Evolutionary conservation across 2,113 vertebrate genomes (phyloP), one percentile per base, ranked within the genome.

Genomic region (Mungos mungo): DNA sequence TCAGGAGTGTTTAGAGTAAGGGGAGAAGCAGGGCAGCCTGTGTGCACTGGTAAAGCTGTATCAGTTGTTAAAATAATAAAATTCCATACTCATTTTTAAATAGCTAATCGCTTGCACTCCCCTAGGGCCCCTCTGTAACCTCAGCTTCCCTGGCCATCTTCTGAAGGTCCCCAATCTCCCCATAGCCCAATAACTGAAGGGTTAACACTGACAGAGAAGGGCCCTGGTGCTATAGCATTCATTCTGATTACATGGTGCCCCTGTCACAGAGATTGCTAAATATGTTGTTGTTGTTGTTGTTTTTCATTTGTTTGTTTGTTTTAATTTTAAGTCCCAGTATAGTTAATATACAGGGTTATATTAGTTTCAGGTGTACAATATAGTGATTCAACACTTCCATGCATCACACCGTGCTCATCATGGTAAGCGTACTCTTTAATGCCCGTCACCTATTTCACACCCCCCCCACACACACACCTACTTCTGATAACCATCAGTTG

Each of bases 161-260:
- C 60, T 57, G 35, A 86, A 84, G n/a, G 74, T 50, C 84, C 35
- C 38, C 45, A 29, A 38, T 5, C 68, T 54, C 60, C 16, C 5
- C 19, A 23, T 31, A 95, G 54, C 23, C n/a, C n/a, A 77, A 21
- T 6, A 47, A 29, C 11, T 27, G 14, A 77, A 80, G 47, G 27
- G 16, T 47, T 65, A 47, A 52, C 18, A 23, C 27, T 35, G 27
- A 60, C 45, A 38, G 8, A 54, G 47, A 3, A 10, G 31, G 31
- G 47, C 1, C 6, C 13, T 23, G 1, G 23, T 19, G 7, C 29
- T 19, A 0, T 5, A 13, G n/a, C 23, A 18, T 38, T 72, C 3
- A 4, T 68, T 86, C 63, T 31, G 57, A 41, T 52, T 84, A 25
- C 14, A 25, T 5, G 12, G 65, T 31, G 16, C 33, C 33, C 13